Percentiles rank a stretch among this genome's conserved stretches.
phyloP scores from a whole-genome alignment of 2,113 vertebrate genomes.

The Epinephelus lanceolatus region DNA sequence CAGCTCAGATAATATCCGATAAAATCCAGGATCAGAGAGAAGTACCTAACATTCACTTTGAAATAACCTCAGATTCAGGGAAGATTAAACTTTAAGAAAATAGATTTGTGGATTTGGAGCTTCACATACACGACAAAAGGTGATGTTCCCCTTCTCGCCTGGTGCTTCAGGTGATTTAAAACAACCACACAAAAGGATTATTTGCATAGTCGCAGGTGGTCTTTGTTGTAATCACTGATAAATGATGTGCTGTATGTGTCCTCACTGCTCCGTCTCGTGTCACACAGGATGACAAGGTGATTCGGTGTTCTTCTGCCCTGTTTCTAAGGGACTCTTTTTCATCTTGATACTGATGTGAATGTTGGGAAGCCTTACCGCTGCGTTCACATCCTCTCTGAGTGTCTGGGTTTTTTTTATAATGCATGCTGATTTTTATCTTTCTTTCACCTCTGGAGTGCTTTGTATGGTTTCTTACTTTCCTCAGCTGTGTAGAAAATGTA shows the following conservation, averaged over 20 bases:
- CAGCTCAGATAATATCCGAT: not conserved
- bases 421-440: constrained; percentile 23
- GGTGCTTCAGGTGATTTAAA: not conserved
- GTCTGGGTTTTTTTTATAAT: constrained; percentile 47
- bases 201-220: not conserved
- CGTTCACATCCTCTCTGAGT: constrained; percentile 79
- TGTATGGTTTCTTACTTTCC: not conserved
- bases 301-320: constrained; percentile 77
- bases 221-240: constrained; percentile 24
- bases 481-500: constrained; percentile 11
- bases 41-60: not conserved
- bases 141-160: not conserved
- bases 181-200: not conserved
- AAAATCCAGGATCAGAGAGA: not conserved
- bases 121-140: not conserved
- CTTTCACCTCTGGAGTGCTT: constrained; percentile 21
- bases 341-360: constrained; percentile 45
- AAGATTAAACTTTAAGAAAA: not conserved
- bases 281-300: constrained; percentile 92
- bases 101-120: not conserved
- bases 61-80: not conserved
- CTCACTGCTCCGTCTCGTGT: constrained; percentile 81
- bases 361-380: no score
- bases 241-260: constrained; percentile 61
- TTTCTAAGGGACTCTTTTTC: constrained; percentile 21